phyloP scores from a whole-genome alignment of 2,888 invertebrate species.

The Tricholauxania praeusta region DNA sequence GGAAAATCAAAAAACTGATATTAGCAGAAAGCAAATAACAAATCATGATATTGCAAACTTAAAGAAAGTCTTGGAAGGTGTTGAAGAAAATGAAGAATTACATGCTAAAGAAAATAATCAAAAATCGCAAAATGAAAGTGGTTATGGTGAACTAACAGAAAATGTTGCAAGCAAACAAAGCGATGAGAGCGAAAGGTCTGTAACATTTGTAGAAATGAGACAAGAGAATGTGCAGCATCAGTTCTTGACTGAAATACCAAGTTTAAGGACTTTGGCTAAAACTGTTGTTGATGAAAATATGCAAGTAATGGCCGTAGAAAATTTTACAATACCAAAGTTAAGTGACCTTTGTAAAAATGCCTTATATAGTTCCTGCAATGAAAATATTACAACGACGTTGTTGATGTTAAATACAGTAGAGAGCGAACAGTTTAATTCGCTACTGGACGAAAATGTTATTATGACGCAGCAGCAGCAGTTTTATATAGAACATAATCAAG shows the following conservation, averaged over 20 bases:
- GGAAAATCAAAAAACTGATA: neutral
- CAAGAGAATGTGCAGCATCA: neutral
- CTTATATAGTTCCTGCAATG: constrained; percentile 65
- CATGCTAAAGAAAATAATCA: too few species aligned
- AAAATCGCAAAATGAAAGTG: constrained; percentile 3
- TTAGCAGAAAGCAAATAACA: constrained; percentile 26
- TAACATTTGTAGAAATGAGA: neutral
- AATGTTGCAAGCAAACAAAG: neutral
- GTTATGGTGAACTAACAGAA: constrained; percentile 15
- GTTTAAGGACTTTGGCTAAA: constrained; percentile 4
- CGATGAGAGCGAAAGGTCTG: constrained; percentile 10
- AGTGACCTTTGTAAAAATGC: constrained; percentile 69
- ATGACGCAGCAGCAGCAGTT: neutral
- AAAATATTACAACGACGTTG: constrained; percentile 39
- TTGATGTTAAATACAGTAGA: constrained; percentile 7
- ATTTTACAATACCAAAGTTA: constrained; percentile 64
- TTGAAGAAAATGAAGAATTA: constrained; percentile 49
- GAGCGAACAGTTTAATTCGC: too few species aligned
- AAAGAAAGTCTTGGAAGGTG: constrained; percentile 61
- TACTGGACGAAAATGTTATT: too few species aligned
- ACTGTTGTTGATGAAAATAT: neutral
- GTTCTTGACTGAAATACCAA: neutral
- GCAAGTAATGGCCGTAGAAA: constrained; percentile 1
- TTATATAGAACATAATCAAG: neutral
- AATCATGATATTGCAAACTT: constrained; percentile 58